A percentile compares a stretch with the other conserved stretches of the same genome.
Conservation (phyloP, 2,888 invertebrate species). For the Pristionchus exspectatus region DNA sequence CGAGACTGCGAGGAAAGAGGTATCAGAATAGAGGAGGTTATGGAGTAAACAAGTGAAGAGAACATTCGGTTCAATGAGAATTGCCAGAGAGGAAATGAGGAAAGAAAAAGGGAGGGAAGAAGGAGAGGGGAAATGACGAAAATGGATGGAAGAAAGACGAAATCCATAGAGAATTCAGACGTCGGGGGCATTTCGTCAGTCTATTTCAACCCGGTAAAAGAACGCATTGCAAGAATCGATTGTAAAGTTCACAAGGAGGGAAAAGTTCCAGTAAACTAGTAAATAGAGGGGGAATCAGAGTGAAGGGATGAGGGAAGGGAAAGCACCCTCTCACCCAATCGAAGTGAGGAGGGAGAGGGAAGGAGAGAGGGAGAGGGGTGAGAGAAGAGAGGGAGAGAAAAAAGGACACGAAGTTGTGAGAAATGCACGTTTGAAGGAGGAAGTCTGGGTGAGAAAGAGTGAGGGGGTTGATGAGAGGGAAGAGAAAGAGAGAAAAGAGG, state of each 20-base stretch:
- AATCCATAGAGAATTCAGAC: constrained; percentile 15
- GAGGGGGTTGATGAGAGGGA: not conserved
- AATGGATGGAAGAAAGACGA: not conserved
- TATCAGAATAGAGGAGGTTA: not conserved
- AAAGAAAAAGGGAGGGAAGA: not conserved
- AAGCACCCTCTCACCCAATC: constrained; percentile 16
- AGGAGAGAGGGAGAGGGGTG: not conserved
- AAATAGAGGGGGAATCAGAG: constrained; percentile 32
- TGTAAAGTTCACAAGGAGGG: not conserved
- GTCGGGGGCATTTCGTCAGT: not conserved
- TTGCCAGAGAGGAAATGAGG: constrained; percentile 1
- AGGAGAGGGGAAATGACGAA: constrained; percentile 24
- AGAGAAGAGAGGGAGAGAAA: constrained; percentile 2
- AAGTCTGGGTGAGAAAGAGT: constrained; percentile 2
- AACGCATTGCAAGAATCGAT: not conserved
- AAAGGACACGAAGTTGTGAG: constrained; percentile 12
- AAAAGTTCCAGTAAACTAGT: constrained; percentile 42
- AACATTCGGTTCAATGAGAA: not conserved
- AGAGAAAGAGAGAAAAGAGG: constrained; percentile 13
- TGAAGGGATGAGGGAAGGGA: constrained; percentile 12
- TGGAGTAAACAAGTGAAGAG: not conserved
- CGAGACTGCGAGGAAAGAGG: not conserved
- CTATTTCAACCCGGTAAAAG: not conserved
- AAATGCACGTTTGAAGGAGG: constrained; percentile 3
- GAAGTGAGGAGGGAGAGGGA: constrained; percentile 18